Evolutionary conservation across 2,797 vertebrate species (phyloP), one percentile per base, ranked within the genome.

Genomic region (Dermochelys coriacea): DNA sequence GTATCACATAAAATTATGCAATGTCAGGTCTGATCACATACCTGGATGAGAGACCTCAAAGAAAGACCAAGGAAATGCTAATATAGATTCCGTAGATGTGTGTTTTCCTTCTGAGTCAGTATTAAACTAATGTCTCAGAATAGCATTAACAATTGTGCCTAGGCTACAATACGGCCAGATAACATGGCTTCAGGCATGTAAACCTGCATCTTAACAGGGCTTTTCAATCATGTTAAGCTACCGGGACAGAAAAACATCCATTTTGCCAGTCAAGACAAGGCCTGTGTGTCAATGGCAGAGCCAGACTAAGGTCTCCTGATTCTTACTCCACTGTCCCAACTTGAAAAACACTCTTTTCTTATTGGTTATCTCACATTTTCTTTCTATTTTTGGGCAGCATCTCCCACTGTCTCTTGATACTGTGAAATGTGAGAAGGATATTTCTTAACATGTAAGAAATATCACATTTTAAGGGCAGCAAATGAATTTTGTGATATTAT

Each of bases 401-500:
- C 4, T 80, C 78, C 71, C 71, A 84, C 50, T 75, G 90, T 81
- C 79, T 54, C 78, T 37, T 78, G 18, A n/a, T 8, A 10, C 3
- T 50, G 37, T 86, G 52, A 95, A 88, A 91, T 9, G 11, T 3
- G 82, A 71, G n/a, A 71, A 71, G n/a, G 64, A 41, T 41, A 71
- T 71, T 71, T 71, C 21, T 41, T 71, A 37, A 71, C 11, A 18
- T 84, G 54, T 84, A 86, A 90, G 25, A 80, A 37, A 37, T 4
- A 57, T 5, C 1, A 12, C 31, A 51, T 45, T 93, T 94, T 79
- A 89, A 85, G 75, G 82, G 84, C 64, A 94, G 85, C 84, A 78
- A 95, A 86, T 51, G 15, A 41, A 18, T 47, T 89, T 88, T 25
- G 57, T 47, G 37, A 93, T 94, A 92, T 71, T 83, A 83, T n/a